Base-by-base conservation (phyloP, 92 coral and sea anemone genomes). In the Anthopleura xanthogrammica region DNA sequence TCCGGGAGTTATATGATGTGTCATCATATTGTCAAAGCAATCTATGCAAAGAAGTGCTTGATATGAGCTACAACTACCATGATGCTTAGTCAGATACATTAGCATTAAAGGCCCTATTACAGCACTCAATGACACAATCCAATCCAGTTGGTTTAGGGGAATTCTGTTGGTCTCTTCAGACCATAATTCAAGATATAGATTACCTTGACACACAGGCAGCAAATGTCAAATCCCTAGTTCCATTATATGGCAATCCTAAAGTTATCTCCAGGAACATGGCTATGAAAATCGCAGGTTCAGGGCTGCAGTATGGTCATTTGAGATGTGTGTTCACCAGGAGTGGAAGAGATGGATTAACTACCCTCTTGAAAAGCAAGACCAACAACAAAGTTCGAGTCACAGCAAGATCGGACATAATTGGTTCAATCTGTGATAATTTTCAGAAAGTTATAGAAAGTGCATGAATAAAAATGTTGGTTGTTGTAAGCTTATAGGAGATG, bases 181-280 rank as follows among this genome's bases (percentile, higher is more conserved):
- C 72, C 20, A 22, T 65, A 65, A 65, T 65, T 65, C 72, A 65
- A 65, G 72, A 65, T 65, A 65, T 23, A 65, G 40, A 65, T 22
- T 65, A 65, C 72, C 72, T 65, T 65, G 72, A 65, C 36, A 22
- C 14, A 6, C 72, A 65, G 72, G 9, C 72, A 20, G 40, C 72
- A 65, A 65, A 65, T 65, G 36, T 65, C 29, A 65, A 20, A 65
- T 20, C 72, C 72, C 72, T 65, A 7, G 72, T 65, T 65, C 72
- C 72, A 20, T 23, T 65, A 65, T 65, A 5, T 23, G 2, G 41
- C 39, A 23, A 65, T 65, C 72, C 72, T 65, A 23, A 65, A 65
- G 72, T 65, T 65, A 65, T 65, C 29, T 65, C 72, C 72, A 65
- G 36, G 22, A 65, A 65, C 36, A 65, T 65, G 72, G 72, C 72